Percentiles rank a stretch among this genome's conserved stretches.
Conservation (phyloP, 2,113 vertebrate genomes). For the Microtus ochrogaster region DNA sequence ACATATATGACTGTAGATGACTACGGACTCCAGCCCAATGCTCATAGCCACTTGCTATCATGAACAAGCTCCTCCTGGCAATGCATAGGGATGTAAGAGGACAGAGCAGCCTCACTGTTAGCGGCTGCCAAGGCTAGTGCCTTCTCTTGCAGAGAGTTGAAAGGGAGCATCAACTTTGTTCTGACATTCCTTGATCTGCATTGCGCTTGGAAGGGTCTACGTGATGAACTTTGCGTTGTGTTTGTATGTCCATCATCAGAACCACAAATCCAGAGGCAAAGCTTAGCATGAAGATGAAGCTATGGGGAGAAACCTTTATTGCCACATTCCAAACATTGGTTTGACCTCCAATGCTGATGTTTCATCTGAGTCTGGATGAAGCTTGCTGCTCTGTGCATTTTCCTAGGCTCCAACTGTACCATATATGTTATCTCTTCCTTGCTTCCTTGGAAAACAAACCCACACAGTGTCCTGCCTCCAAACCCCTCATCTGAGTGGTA, state of each 20-base stretch:
- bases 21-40: constrained; percentile 5
- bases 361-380: constrained; percentile 50
- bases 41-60: constrained; percentile 48
- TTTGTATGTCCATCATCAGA: constrained; percentile 39
- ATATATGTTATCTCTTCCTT: constrained; percentile 16
- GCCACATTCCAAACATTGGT: constrained; percentile 66
- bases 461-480: not conserved
- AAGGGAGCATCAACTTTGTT: constrained; percentile 38
- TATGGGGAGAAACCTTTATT: constrained; percentile 13
- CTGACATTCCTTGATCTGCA: constrained; percentile 71
- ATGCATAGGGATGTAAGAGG: not conserved
- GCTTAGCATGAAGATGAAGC: constrained; percentile 33
- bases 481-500: constrained; percentile 37
- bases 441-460: constrained; percentile 65
- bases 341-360: constrained; percentile 4
- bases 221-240: not conserved
- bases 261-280: constrained; percentile 22
- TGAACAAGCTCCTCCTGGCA: constrained; percentile 46
- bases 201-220: constrained; percentile 21
- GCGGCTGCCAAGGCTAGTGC: constrained; percentile 12
- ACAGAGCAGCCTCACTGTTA: not conserved
- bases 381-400: constrained; percentile 15
- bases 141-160: not conserved
- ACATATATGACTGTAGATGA: constrained; percentile 50
- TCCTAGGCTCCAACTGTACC: not conserved